phyloP scores from a whole-genome alignment of 2,797 vertebrate genomes.

The Pteronotus mesoamericanus region DNA sequence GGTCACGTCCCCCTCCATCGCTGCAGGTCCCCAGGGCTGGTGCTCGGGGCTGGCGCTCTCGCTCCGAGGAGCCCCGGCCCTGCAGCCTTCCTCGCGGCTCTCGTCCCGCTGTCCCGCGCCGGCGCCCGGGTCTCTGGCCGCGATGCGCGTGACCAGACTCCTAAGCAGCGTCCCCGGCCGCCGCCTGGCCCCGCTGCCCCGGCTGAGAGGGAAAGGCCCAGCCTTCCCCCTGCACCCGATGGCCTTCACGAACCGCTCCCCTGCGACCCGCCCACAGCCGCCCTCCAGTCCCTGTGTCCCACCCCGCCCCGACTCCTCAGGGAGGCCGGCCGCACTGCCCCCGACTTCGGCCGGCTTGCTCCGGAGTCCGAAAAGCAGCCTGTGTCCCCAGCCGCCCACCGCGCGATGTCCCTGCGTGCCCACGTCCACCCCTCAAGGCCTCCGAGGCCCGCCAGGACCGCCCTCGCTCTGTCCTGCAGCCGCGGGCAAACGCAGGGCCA shows the following conservation, averaged over 20 bases:
- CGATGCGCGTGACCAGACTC: neutral
- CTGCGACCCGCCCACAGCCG: fast-evolving
- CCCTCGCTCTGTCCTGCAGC: neutral
- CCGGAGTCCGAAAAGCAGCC: neutral
- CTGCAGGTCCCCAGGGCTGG: neutral
- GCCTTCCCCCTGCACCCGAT: fast-evolving
- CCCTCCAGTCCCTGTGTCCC: fast-evolving
- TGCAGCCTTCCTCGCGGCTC: neutral
- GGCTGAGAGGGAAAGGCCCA: neutral
- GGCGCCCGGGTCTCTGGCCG: fast-evolving
- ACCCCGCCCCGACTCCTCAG: fast-evolving
- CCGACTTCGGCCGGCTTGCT: fast-evolving
- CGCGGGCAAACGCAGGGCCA: fast-evolving
- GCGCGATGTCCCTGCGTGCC: fast-evolving
- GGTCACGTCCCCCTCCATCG: fast-evolving
- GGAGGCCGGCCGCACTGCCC: neutral
- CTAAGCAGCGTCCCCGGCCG: neutral
- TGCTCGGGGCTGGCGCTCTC: neutral
- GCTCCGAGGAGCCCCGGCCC: neutral
- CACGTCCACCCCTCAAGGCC: neutral
- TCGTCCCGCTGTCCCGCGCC: fast-evolving
- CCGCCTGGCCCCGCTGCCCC: fast-evolving
- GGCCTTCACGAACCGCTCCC: fast-evolving
- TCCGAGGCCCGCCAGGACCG: fast-evolving
- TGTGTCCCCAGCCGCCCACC: fast-evolving